Percentiles rank a stretch among this genome's conserved stretches.
Evolutionary conservation across 2,888 invertebrate species (phyloP).

Genomic region (Tachina fera): DNA sequence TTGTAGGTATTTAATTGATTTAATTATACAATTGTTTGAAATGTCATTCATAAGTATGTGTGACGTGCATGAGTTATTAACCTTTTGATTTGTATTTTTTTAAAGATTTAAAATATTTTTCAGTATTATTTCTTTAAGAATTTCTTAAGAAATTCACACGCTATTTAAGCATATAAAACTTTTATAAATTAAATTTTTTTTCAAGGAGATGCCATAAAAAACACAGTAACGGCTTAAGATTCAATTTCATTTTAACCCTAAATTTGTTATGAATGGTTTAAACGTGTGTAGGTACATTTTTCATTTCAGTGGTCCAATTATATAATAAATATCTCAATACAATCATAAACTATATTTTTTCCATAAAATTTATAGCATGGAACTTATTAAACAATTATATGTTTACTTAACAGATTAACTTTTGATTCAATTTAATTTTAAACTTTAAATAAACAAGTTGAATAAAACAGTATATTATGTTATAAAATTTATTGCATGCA

Average conservation of each 20-base stretch:
- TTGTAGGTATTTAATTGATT: not conserved
- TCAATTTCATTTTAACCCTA: conserved; percentile 65
- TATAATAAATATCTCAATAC: too few species aligned
- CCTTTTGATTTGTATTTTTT: conserved; percentile 31
- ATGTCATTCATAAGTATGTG: not conserved
- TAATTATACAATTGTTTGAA: not conserved
- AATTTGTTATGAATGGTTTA: not conserved
- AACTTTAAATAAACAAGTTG: too few species aligned
- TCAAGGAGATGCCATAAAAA: conserved; percentile 5
- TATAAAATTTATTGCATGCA: too few species aligned
- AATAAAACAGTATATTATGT: too few species aligned
- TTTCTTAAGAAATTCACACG: conserved; percentile 66
- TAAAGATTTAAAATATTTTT: conserved; percentile 50
- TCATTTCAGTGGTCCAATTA: too few species aligned
- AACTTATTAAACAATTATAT: too few species aligned
- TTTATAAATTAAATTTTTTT: conserved; percentile 15
- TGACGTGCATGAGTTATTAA: conserved; percentile 40
- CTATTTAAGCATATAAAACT: conserved; percentile 51
- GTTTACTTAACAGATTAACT: too few species aligned
- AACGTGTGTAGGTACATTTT: too few species aligned
- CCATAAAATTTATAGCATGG: too few species aligned
- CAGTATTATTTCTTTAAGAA: conserved; percentile 15
- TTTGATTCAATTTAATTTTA: too few species aligned
- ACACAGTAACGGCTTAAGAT: conserved; percentile 47
- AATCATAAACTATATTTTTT: too few species aligned